Base-by-base conservation (phyloP, 2,113 vertebrate species). In the Salvelinus namaycush region DNA sequence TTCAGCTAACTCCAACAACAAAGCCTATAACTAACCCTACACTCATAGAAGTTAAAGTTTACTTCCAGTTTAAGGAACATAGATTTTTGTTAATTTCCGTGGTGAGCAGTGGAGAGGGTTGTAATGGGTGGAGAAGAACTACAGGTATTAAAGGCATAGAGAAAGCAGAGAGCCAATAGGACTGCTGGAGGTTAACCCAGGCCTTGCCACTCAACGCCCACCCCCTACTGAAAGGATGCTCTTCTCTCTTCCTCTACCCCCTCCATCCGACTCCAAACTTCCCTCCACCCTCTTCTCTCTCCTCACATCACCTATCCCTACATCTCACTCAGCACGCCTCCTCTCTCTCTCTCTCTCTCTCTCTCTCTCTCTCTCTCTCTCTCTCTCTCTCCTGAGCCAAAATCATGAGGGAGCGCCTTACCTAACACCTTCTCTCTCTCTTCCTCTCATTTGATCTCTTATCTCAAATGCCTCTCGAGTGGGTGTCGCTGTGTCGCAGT, bases 161-260 rank as follows among this genome's bases (percentile, higher is more conserved):
- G 27, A 72, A 51, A 4, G 14, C 62, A 76, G 14, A n/a, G 68
- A 24, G 9, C 20, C 22, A 18, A 18, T 16, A 34, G 71, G 76
- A 77, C 73, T 44, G 12, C 68, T 75, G 76, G 70, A 81, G 81
- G 84, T 85, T 84, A 84, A 78, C 66, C 59, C 31, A 76, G 84
- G 77, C 67, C 27, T 76, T 83, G 78, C 65, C 59, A 70, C 20
- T 59, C 68, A 66, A 64, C 62, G 70, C 26, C 54, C 62, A 27
- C 44, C 78, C 74, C 72, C 72, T 73, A 75, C 68, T 81, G 16
- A 12, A 14, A n/a, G 44, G 20, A 48, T 34, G 39, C 31, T 22
- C 29, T 68, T 18, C 26, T 67, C 60, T 64, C 20, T 6, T 44
- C 39, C 9, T 64, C 62, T 44, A 39, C n/a, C 44, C 27, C 12